Conservation (phyloP, 2,888 invertebrate species). For the Candidula unifasciata region DNA sequence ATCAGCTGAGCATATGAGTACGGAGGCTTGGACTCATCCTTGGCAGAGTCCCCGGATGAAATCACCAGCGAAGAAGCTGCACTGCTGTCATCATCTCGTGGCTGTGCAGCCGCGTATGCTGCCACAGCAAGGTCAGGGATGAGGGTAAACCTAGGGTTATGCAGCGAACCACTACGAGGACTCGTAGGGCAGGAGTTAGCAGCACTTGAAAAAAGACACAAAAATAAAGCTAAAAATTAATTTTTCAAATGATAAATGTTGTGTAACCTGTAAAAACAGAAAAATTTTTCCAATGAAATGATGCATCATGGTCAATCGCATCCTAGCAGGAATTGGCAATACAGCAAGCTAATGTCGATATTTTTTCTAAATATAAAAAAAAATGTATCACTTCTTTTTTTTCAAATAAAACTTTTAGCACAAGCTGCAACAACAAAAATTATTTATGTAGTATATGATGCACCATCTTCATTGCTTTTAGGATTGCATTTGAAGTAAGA, state of each 20-base stretch:
- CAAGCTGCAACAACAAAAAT: too few relatives aligned
- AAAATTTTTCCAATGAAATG: background rate
- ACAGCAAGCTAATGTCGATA: too few relatives aligned
- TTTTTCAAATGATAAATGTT: background rate
- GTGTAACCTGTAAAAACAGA: background rate
- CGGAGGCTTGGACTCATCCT: slow-evolving; percentile 84
- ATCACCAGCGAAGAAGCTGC: slow-evolving; percentile 40
- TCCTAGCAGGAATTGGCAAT: too few relatives aligned
- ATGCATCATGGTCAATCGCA: background rate
- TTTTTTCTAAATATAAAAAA: too few relatives aligned
- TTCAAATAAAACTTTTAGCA: too few relatives aligned
- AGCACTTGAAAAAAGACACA: slow-evolving; percentile 82
- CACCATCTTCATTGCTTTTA: too few relatives aligned
- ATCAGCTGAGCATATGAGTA: slow-evolving; percentile 99
- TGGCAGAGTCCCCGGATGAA: slow-evolving; percentile 60
- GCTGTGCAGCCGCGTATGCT: slow-evolving; percentile 75
- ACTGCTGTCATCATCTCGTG: slow-evolving; percentile 58
- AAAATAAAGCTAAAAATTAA: background rate
- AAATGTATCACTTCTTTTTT: too few relatives aligned
- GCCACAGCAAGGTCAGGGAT: slow-evolving; percentile 77
- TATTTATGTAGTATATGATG: too few relatives aligned
- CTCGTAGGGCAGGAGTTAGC: slow-evolving; percentile 98
- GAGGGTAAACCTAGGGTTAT: slow-evolving; percentile 59
- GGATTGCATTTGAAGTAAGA: too few relatives aligned
- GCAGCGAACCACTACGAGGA: slow-evolving; percentile 80